Evolutionary conservation across 2,888 invertebrate genomes (phyloP).

Genomic region (Drosophila mulleri): DNA sequence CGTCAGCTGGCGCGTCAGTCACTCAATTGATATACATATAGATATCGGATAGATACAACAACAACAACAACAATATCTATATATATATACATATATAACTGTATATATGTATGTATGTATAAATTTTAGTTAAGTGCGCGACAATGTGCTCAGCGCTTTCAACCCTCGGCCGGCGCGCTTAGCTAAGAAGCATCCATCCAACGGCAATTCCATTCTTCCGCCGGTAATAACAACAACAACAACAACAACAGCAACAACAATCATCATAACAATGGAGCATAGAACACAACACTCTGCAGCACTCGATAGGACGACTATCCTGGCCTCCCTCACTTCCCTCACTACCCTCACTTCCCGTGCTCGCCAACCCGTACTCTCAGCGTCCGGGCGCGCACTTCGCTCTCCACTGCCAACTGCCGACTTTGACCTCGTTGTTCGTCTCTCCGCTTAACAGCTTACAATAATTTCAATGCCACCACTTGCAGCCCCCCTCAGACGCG

Average conservation of each 20-base stretch:
- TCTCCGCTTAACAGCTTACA: constrained; percentile 61
- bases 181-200: constrained; percentile 62
- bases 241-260: constrained; percentile 37
- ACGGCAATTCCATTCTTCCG: constrained; percentile 69
- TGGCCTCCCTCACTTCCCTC: background rate
- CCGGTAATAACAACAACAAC: constrained; percentile 66
- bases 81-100: background rate
- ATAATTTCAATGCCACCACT: constrained; percentile 63
- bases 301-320: constrained; percentile 44
- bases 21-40: constrained; percentile 60
- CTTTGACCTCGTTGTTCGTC: constrained; percentile 44
- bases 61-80: constrained; percentile 21
- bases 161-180: constrained; percentile 32
- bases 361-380: background rate
- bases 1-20: constrained; percentile 73
- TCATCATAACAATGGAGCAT: constrained; percentile 49
- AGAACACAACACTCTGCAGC: constrained; percentile 45
- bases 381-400: background rate
- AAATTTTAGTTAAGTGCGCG: constrained; percentile 47
- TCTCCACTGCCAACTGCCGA: constrained; percentile 14
- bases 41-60: constrained; percentile 7
- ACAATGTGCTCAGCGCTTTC: constrained; percentile 35
- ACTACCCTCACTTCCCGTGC: background rate
- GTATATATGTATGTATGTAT: background rate
- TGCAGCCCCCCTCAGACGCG: background rate